A percentile compares a stretch with the other conserved stretches of the same genome.
Conservation (phyloP, 2,888 invertebrate genomes). For the Pristionchus entomophagus region DNA sequence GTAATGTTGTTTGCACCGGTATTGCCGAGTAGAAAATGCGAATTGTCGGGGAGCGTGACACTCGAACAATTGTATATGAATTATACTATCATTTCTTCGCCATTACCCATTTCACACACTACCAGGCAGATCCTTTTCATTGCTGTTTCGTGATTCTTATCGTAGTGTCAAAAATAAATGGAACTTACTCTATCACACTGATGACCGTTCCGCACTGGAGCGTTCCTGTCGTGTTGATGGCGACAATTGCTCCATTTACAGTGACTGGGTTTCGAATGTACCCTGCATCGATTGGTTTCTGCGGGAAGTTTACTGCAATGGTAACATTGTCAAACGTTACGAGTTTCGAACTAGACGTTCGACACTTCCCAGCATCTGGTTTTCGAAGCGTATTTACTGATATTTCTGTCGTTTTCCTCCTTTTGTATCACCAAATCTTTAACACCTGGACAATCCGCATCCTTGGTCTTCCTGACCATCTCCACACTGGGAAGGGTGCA, state of each 20-base stretch:
- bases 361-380: no score
- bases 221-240: background rate
- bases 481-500: background rate
- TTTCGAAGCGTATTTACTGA: no score
- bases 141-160: no score
- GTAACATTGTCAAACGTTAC: no score
- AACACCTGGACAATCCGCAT: background rate
- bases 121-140: no score
- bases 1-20: background rate
- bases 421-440: background rate
- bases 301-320: background rate
- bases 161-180: no score
- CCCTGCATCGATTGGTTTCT: background rate
- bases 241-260: background rate
- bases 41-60: background rate
- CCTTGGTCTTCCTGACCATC: background rate
- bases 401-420: no score
- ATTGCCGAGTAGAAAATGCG: background rate
- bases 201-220: background rate
- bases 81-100: no score
- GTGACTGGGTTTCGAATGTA: background rate
- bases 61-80: no score
- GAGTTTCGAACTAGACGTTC: no score
- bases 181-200: background rate
- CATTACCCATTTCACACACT: no score